Percentiles rank a stretch among this genome's conserved stretches.
These are phyloP conservation scores for Tarsius wallacei DNA, from an alignment of 2,797 vertebrate species.

Conservation along the genomic window DNA sequence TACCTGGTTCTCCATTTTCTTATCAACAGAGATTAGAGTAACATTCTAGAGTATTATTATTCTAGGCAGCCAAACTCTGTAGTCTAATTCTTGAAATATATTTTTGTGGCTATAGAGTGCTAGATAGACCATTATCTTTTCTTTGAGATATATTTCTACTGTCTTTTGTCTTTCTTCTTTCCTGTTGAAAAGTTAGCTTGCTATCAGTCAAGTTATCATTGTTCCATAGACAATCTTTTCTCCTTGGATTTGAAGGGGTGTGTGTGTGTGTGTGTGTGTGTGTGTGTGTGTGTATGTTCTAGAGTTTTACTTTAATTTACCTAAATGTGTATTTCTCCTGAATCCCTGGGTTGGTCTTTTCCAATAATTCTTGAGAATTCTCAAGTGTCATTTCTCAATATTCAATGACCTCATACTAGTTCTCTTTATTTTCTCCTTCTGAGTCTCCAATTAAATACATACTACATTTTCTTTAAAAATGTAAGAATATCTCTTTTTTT, in stretches of 20 bases:
- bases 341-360: not conserved
- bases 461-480: not conserved
- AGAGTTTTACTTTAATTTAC: not conserved
- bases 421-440: not conserved
- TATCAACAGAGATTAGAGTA: too few relatives aligned
- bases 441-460: not conserved
- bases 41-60: too few relatives aligned
- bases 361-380: not conserved
- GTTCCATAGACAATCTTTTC: not conserved
- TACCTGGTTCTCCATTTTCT: too few relatives aligned
- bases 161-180: not conserved
- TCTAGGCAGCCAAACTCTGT: too few relatives aligned
- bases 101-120: not conserved
- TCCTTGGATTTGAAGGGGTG: not conserved
- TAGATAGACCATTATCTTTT: not conserved
- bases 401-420: not conserved
- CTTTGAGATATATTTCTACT: not conserved
- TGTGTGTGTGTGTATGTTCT: not conserved
- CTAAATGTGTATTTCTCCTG: not conserved
- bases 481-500: not conserved
- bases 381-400: not conserved
- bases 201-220: slow-evolving; percentile 1
- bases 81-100: not conserved
- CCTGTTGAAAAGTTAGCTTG: not conserved
- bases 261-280: not conserved